Conservation (phyloP, 2,888 invertebrate genomes). For the Hofmannophila pseudospretella region DNA sequence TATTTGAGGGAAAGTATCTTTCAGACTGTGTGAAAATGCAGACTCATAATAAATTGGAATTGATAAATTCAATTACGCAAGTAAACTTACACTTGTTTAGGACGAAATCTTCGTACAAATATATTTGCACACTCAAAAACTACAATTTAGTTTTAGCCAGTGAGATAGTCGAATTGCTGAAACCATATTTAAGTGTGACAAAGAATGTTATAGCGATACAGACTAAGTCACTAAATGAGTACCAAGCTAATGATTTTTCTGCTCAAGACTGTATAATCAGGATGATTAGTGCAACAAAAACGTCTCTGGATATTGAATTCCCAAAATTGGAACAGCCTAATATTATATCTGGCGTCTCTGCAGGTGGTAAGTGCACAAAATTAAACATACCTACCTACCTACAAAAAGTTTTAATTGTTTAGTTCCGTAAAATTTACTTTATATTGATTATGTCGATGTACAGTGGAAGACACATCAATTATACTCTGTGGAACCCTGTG, state of each 20-base stretch:
- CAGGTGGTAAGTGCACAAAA: slow-evolving; percentile 55
- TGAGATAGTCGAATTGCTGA: slow-evolving; percentile 54
- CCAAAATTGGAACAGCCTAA: slow-evolving; percentile 68
- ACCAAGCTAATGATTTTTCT: slow-evolving; percentile 35
- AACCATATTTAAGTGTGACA: slow-evolving; percentile 38
- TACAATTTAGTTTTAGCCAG: slow-evolving; percentile 54
- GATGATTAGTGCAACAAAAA: slow-evolving; percentile 36
- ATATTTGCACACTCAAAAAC: slow-evolving; percentile 52
- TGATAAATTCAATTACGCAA: slow-evolving; percentile 42
- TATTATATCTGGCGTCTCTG: slow-evolving; percentile 63
- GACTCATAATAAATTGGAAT: slow-evolving; percentile 28
- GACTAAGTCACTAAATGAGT: slow-evolving; percentile 58
- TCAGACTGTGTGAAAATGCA: slow-evolving; percentile 41
- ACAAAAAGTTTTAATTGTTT: too few relatives aligned
- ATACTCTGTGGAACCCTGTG: too few relatives aligned
- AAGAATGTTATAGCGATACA: slow-evolving; percentile 47
- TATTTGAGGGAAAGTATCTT: slow-evolving; percentile 63
- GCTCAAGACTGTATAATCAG: slow-evolving; percentile 43
- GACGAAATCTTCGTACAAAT: slow-evolving; percentile 32
- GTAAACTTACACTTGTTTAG: slow-evolving; percentile 48
- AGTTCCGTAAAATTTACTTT: too few relatives aligned
- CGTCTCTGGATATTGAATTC: slow-evolving; percentile 25
- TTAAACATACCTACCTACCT: too few relatives aligned
- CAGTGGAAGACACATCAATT: too few relatives aligned
- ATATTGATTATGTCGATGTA: too few relatives aligned